Conservation (phyloP, 2,113 vertebrate genomes). For the Maccullochella peelii region DNA sequence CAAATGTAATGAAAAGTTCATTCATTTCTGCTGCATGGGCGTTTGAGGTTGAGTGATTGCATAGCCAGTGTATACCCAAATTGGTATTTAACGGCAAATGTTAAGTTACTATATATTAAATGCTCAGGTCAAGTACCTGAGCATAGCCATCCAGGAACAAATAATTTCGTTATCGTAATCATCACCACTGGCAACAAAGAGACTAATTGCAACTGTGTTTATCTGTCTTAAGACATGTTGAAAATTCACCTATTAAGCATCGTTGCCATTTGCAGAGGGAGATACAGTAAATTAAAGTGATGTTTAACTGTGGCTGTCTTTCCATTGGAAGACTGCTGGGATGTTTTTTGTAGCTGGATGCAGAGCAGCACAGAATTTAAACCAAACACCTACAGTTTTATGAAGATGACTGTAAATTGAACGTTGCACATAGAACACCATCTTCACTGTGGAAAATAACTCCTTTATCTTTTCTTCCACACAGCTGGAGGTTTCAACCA, state of each 20-base stretch:
- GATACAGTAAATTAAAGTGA: too few species aligned
- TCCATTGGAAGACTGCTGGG: neutral
- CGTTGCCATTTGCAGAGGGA: neutral
- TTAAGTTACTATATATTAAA: neutral
- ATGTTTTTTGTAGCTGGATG: neutral
- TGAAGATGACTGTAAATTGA: neutral
- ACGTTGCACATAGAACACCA: neutral
- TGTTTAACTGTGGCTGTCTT: neutral
- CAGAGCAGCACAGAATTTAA: neutral
- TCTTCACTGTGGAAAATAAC: slow-evolving; percentile 4
- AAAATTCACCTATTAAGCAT: neutral
- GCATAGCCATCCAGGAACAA: neutral
- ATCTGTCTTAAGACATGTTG: neutral
- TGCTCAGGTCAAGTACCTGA: neutral
- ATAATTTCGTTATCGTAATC: neutral
- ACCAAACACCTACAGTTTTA: neutral
- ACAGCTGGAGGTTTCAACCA: slow-evolving; percentile 93
- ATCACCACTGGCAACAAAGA: slow-evolving; percentile 12
- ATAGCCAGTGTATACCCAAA: neutral
- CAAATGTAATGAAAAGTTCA: neutral
- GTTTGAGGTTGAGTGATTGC: neutral
- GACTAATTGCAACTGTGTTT: neutral
- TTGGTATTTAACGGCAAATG: neutral
- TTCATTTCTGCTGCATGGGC: neutral
- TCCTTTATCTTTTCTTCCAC: slow-evolving; percentile 32